These are phyloP conservation scores for Pelodiscus sinensis DNA, from an alignment of 2,113 vertebrate genomes.

Conservation along the genomic window DNA sequence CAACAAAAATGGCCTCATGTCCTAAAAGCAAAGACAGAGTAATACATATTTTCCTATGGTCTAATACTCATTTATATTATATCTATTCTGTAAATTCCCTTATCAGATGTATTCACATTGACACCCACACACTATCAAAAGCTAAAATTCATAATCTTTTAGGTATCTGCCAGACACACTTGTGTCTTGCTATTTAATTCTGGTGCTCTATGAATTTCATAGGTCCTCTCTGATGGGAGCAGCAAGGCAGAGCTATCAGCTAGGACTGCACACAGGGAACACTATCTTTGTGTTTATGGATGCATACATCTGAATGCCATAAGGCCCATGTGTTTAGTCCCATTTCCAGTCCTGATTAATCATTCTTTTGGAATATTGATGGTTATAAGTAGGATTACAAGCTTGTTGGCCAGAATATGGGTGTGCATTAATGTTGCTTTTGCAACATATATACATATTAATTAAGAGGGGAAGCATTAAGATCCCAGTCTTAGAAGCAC, in stretches of 20 bases:
- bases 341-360: rapidly evolving
- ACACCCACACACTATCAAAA: background rate
- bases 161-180: background rate
- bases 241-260: background rate
- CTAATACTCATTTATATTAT: background rate
- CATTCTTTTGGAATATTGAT: background rate
- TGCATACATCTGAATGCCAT: background rate
- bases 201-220: background rate
- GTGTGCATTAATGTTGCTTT: background rate
- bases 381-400: background rate
- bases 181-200: background rate
- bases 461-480: background rate
- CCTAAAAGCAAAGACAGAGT: background rate
- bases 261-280: background rate
- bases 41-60: background rate
- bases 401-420: background rate
- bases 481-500: background rate
- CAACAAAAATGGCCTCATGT: background rate
- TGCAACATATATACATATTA: background rate
- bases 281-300: background rate
- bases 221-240: background rate
- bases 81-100: background rate
- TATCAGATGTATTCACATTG: background rate
- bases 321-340: background rate
- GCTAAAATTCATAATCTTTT: background rate